Conservation (phyloP, 2,888 invertebrate genomes). For the Melanophora roralis region DNA sequence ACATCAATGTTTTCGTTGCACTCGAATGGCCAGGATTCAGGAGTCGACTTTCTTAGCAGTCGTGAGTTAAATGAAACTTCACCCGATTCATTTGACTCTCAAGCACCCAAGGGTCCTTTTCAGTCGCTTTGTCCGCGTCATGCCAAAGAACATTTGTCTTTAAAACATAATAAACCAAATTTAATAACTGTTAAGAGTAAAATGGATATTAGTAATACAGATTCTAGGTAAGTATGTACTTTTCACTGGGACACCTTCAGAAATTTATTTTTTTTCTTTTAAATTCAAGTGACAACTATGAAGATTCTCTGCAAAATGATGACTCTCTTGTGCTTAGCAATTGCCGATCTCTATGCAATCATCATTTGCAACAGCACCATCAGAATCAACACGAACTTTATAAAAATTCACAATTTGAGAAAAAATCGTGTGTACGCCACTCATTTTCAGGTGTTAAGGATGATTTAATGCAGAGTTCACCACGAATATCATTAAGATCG, state of each 20-base stretch:
- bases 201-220: slow-evolving; percentile 67
- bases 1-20: slow-evolving; percentile 88
- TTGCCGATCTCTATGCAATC: slow-evolving; percentile 69
- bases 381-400: slow-evolving; percentile 69
- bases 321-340: slow-evolving; percentile 69
- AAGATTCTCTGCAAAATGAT: slow-evolving; percentile 84
- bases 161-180: slow-evolving; percentile 59
- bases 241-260: background rate
- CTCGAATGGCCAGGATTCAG: slow-evolving; percentile 90
- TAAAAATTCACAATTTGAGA: slow-evolving; percentile 74
- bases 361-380: slow-evolving; percentile 62
- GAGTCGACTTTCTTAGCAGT: slow-evolving; percentile 80
- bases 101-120: slow-evolving; percentile 59
- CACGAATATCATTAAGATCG: slow-evolving; percentile 73
- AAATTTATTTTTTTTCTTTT: background rate
- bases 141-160: slow-evolving; percentile 70
- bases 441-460: slow-evolving; percentile 77
- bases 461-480: slow-evolving; percentile 75
- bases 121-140: slow-evolving; percentile 72
- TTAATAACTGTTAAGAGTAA: slow-evolving; percentile 46
- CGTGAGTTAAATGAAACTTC: slow-evolving; percentile 74
- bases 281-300: slow-evolving; percentile 83
- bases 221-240: slow-evolving; percentile 70
- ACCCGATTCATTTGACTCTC: slow-evolving; percentile 71
- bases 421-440: slow-evolving; percentile 73